Evolutionary conservation across 2,113 vertebrate genomes (phyloP).

Genomic region (Progne subis): DNA sequence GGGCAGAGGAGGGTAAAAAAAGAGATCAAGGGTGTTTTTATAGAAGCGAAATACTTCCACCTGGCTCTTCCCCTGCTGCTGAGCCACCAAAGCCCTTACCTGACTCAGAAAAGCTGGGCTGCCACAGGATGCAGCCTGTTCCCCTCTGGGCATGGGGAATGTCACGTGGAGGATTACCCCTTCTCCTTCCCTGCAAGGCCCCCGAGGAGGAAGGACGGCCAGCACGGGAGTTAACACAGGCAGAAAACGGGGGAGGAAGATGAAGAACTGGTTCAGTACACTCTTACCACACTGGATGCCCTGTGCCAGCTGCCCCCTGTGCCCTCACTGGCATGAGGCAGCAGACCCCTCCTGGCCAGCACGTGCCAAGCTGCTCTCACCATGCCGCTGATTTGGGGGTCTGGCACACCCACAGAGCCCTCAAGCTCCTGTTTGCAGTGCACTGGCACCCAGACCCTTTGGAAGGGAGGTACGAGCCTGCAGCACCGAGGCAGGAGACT

Average conservation of each 20-base stretch:
- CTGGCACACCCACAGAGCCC: not conserved
- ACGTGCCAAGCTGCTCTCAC: not conserved
- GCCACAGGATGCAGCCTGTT: not conserved
- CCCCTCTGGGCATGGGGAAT: not conserved
- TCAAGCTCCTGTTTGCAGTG: not conserved
- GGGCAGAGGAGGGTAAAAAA: slow-evolving; percentile 46
- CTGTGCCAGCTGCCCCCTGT: not conserved
- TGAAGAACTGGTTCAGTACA: rapidly evolving
- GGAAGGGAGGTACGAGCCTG: not conserved
- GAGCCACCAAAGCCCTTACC: not conserved
- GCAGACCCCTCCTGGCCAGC: not conserved
- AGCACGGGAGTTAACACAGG: too few relatives aligned
- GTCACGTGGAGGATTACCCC: not conserved
- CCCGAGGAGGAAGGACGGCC: not conserved
- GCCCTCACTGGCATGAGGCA: not conserved
- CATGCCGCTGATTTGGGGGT: not conserved
- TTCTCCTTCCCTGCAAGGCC: not conserved
- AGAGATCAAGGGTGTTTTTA: not conserved
- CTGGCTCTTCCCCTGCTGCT: not conserved
- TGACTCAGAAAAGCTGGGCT: not conserved
- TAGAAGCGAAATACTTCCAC: not conserved
- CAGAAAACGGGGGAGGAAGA: not conserved
- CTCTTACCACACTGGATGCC: not conserved
- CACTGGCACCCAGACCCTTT: not conserved
- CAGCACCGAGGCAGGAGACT: not conserved